Base-by-base conservation (phyloP, 2,888 invertebrate genomes). In the Lottia gigantea region DNA sequence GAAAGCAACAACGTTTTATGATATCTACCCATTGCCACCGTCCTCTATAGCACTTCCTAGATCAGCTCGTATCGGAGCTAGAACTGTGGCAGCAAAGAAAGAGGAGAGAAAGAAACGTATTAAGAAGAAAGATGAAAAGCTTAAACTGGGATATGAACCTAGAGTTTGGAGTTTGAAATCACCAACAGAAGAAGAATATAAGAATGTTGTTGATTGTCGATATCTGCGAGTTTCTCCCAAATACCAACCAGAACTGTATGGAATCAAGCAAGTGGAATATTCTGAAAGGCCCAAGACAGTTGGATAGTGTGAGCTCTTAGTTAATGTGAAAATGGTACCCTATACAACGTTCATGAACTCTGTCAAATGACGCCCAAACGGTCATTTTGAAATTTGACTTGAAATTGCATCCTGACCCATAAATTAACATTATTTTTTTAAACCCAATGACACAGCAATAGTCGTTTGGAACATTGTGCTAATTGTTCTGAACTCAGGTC, bases 41-140 rank as follows among this genome's bases (percentile, higher is more conserved):
- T 67, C 73, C 16, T 65, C 68, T 16, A 19, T 19, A 61, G 70
- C 75, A 15, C 63, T 79, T 6, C 40, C 40, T 6, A 8, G 55
- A 14, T 55, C 55, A 12, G 26, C 74, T 23, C 62, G 40, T 14
- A 77, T 74, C 67, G 75, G 75, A 68, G 75, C 77, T 12, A 72
- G 82, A 46, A 77, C 80, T 7, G 77, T 78, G 12, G 80, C 81
- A 11, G 79, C 78, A 66, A 82, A 79, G 74, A 77, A 81, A 68
- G 75, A 79, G 31, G 80, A 80, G 65, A 67, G 83, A 23, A 75
- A 78, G 64, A 76, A 80, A 70, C 79, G 80, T 70, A 83, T 83
- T 61, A 72, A 76, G 68, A 73, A 77, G 55, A 78, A 77, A 66
- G 78, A 81, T 16, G 80, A 83, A 25, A 78, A 81, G 61, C 66